Evolutionary conservation across 2,113 vertebrate species (phyloP).

Genomic region (Proterorhinus semilunaris): DNA sequence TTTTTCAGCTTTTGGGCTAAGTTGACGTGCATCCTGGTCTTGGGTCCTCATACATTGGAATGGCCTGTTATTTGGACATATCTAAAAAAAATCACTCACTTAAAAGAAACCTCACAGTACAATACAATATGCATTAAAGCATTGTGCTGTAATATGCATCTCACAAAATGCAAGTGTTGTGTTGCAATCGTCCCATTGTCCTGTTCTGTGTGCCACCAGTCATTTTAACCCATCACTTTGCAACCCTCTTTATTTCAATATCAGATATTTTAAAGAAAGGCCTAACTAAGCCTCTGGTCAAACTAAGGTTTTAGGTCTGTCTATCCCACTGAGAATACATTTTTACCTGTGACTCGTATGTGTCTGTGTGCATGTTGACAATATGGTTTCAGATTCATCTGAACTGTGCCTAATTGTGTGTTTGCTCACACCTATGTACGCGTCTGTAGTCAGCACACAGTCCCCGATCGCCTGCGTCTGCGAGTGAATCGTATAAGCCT

Average conservation of each 20-base stretch:
- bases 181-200: too few species aligned
- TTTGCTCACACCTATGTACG: neutral
- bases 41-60: neutral
- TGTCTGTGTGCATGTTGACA: constrained; percentile 20
- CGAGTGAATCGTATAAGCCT: constrained; percentile 93
- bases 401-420: constrained; percentile 16
- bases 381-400: constrained; percentile 7
- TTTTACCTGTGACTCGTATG: constrained; percentile 18
- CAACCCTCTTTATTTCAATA: too few species aligned
- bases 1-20: neutral
- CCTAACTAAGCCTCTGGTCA: neutral
- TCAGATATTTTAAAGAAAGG: too few species aligned
- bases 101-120: too few species aligned
- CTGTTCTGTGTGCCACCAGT: too few species aligned
- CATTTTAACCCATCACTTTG: too few species aligned
- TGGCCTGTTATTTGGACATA: neutral
- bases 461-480: constrained; percentile 92
- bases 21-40: too few species aligned
- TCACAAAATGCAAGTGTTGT: too few species aligned
- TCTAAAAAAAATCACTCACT: too few species aligned
- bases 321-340: neutral
- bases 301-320: neutral
- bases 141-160: too few species aligned
- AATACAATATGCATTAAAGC: too few species aligned
- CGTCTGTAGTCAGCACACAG: constrained; percentile 86